These are phyloP conservation scores for Aphaenogaster ashmeadi DNA, from an alignment of 1,140 invertebrate species.

Conservation along the genomic window DNA sequence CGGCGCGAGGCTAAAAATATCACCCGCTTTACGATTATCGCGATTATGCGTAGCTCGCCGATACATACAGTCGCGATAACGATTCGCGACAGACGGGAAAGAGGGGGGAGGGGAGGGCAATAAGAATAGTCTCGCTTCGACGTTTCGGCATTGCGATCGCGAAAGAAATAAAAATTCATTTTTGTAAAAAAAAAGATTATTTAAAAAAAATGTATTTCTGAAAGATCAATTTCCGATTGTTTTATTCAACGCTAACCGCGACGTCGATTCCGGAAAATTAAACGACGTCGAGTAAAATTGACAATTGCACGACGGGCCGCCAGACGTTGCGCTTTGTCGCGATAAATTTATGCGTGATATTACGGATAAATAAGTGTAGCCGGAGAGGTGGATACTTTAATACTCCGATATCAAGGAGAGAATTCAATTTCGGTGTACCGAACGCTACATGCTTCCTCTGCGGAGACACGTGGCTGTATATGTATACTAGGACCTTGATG, in stretches of 20 bases:
- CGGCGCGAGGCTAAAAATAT: conserved; percentile 53
- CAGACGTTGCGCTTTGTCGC: background rate
- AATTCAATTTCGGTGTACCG: conserved; percentile 25
- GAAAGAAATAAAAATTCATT: too few species aligned
- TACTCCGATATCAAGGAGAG: background rate
- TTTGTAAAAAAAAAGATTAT: background rate
- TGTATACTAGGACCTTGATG: conserved; percentile 25
- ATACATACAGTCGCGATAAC: background rate
- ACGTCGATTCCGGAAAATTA: background rate
- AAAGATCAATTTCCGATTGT: background rate
- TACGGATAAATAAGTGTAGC: background rate
- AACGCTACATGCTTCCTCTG: background rate
- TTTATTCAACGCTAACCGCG: background rate
- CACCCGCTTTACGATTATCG: conserved; percentile 34
- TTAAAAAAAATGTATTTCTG: too few species aligned
- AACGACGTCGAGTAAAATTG: background rate
- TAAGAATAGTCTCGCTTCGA: background rate
- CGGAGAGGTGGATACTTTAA: background rate
- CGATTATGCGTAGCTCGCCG: conserved; percentile 44
- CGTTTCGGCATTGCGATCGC: background rate
- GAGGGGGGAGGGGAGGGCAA: too few species aligned
- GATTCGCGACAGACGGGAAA: background rate
- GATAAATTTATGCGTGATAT: background rate
- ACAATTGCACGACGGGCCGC: background rate
- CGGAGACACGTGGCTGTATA: conserved; percentile 39